Evolutionary conservation across 2,797 vertebrate species (phyloP), one percentile per base, ranked within the genome.

Genomic region (Borostomias antarcticus): DNA sequence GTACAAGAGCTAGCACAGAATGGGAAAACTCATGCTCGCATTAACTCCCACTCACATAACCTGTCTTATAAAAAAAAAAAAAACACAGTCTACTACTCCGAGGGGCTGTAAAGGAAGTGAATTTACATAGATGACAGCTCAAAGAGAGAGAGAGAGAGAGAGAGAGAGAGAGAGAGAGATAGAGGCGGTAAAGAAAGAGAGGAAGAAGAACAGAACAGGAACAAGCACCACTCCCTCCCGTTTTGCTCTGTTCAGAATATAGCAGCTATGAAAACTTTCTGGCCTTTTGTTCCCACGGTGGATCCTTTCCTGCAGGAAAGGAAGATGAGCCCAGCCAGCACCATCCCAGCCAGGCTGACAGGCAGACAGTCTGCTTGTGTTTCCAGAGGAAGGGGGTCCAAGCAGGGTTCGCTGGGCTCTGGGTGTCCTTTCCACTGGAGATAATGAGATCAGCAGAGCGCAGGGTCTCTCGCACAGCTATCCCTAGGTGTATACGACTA

Each of bases 81-180:
- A 40, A 13, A 9, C 40, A 13, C n/a, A n/a, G n/a, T n/a, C n/a
- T n/a, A n/a, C n/a, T n/a, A n/a, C n/a, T 29, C 25, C 15, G 28
- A n/a, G 28, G 4, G 7, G 47, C 21, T 50, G 9, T 25, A 50
- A 50, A 9, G 3, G 11, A 25, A 50, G 11, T 10, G 17, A 6
- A 58, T 54, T 62, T 68, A 17, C 58, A 57, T 43, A 47, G 58
- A 69, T 62, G 62, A 62, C 37, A 47, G 29, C 9, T 53, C 64
- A 64, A 51, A 56, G 30, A 35, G 45, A 35, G 53, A 58, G 15
- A 25, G 19, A 9, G 37, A 45, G 32, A 10, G 23, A 21, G 9
- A 10, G 52, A 30, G 35, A 26, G 51, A 59, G 58, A 25, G 37
- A 17, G 10, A 17, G 58, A 19, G 35, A 28, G 28, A 48, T 8